A percentile compares a stretch with the other conserved stretches of the same genome.
These are phyloP conservation scores for Rhamnusium bicolor DNA, from an alignment of 2,888 invertebrate genomes.

Conservation along the genomic window DNA sequence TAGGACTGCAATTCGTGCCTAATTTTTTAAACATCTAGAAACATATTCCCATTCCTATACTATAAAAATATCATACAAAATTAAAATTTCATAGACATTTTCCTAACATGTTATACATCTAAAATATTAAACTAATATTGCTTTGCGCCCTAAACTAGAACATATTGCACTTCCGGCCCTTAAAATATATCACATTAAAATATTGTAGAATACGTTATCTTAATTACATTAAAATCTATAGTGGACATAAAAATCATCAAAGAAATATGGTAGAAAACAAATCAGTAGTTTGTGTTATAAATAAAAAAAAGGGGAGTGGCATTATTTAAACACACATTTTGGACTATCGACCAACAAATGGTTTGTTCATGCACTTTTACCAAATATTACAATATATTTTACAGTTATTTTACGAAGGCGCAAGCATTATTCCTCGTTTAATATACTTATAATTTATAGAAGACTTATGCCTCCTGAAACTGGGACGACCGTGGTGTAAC, in stretches of 20 bases:
- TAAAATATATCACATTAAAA: constrained; percentile 64
- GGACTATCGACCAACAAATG: too few species aligned
- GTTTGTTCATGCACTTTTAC: too few species aligned
- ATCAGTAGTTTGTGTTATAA: too few species aligned
- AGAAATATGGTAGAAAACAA: not conserved
- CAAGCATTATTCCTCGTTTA: not conserved
- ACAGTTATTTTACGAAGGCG: not conserved
- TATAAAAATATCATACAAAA: too few species aligned
- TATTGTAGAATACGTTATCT: constrained; percentile 38
- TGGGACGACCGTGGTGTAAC: constrained; percentile 69
- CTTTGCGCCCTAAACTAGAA: constrained; percentile 40
- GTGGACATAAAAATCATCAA: not conserved
- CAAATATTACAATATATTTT: too few species aligned
- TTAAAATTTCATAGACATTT: not conserved
- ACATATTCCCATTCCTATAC: too few species aligned
- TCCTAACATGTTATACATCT: constrained; percentile 15
- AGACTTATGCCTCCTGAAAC: constrained; percentile 26
- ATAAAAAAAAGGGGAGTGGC: too few species aligned
- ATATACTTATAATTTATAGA: not conserved
- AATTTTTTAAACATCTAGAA: too few species aligned
- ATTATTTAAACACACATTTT: too few species aligned
- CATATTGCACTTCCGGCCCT: constrained; percentile 69
- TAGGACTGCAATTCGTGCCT: too few species aligned
- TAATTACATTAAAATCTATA: constrained; percentile 21
- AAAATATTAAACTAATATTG: constrained; percentile 59